These are phyloP conservation scores for Chondrilla cf. caribensis DNA, from an alignment of 37 sponge, comb jelly and placozoan species.

Conservation along the genomic window DNA sequence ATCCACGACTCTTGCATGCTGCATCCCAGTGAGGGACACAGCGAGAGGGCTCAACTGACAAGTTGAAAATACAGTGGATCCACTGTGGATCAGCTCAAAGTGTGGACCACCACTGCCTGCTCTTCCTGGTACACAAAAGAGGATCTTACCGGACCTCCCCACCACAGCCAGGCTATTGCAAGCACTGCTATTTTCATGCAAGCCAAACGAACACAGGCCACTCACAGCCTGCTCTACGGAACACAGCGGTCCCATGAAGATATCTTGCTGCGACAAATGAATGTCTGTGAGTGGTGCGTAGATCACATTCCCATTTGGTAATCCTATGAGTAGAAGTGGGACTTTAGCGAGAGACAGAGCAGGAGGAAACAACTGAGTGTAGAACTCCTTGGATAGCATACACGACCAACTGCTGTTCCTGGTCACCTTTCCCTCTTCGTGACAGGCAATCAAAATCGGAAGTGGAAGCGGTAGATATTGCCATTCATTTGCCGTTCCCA, in stretches of 20 bases:
- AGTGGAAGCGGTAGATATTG: background rate
- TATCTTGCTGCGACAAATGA: too few relatives aligned
- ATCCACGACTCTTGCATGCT: background rate
- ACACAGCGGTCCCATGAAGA: background rate
- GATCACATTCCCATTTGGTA: background rate
- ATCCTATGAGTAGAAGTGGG: background rate
- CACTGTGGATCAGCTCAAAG: background rate
- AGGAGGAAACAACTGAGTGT: constrained; percentile 1
- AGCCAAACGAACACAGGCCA: background rate
- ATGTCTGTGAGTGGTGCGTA: background rate
- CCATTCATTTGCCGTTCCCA: background rate
- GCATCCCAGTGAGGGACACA: background rate
- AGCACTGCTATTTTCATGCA: background rate
- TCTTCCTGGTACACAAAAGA: background rate
- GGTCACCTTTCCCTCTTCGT: background rate
- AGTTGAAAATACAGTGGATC: background rate
- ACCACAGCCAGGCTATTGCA: background rate
- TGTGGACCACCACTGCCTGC: background rate
- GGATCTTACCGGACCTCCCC: background rate
- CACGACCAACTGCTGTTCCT: too few relatives aligned
- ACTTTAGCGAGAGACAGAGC: background rate
- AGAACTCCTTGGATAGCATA: background rate
- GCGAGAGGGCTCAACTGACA: background rate
- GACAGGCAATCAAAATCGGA: background rate
- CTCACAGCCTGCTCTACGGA: background rate